Evolutionary conservation across 2,797 vertebrate species (phyloP).

Genomic region (Molossus alvarezi): DNA sequence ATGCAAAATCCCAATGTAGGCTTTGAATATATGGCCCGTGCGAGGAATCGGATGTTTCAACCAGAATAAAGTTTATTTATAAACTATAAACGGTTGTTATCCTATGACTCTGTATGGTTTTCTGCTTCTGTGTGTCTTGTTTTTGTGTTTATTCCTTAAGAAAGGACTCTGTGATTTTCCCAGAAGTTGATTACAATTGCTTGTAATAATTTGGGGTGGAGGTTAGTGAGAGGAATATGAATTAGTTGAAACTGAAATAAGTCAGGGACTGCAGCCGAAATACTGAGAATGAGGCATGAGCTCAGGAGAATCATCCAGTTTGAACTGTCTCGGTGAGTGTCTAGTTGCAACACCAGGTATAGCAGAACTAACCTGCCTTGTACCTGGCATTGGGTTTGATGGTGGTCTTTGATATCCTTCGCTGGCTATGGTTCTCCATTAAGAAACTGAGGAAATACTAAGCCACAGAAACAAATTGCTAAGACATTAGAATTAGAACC

Average conservation of each 20-base stretch:
- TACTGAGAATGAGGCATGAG: not conserved
- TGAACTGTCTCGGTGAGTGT: not conserved
- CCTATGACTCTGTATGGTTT: slow-evolving; percentile 19
- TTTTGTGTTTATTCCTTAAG: not conserved
- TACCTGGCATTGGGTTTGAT: not conserved
- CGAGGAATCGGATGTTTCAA: not conserved
- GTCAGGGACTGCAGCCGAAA: not conserved
- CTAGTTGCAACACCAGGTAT: fast-evolving
- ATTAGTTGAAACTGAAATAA: not conserved
- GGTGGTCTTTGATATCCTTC: not conserved
- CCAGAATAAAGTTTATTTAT: slow-evolving; percentile 8
- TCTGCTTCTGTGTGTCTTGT: not conserved
- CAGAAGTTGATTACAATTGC: slow-evolving; percentile 21
- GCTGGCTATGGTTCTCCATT: not conserved
- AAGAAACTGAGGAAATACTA: not conserved
- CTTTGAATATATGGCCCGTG: not conserved
- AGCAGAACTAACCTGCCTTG: not conserved
- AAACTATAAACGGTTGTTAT: not conserved
- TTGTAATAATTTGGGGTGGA: not conserved
- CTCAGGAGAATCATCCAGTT: not conserved
- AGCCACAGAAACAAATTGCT: not conserved
- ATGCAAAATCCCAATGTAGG: not conserved
- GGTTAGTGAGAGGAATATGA: not conserved
- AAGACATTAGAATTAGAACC: not conserved
- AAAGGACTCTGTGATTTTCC: slow-evolving; percentile 27